A percentile compares a stretch with the other conserved stretches of the same genome.
Evolutionary conservation across 2,113 vertebrate genomes (phyloP).

Genomic region (Cyprichromis sp.): DNA sequence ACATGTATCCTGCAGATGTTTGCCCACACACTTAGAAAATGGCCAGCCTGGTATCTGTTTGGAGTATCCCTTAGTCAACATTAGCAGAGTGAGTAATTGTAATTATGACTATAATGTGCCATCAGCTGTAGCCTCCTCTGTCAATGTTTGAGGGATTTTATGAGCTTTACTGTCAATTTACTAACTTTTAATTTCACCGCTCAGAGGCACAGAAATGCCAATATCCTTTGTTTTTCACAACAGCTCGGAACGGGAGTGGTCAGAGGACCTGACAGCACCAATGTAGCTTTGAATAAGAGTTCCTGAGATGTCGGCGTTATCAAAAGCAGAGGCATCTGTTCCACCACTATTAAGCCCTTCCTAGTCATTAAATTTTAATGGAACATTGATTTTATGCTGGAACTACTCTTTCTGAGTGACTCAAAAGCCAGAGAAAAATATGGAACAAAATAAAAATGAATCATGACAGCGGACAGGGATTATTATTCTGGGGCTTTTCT

Average conservation of each 20-base stretch:
- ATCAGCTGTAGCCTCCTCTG: constrained; percentile 37
- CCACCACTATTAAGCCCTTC: constrained; percentile 71
- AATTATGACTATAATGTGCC: constrained; percentile 6
- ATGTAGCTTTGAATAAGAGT: constrained; percentile 41
- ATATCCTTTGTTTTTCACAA: constrained; percentile 1
- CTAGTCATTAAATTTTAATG: constrained; percentile 78
- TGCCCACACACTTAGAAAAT: neutral
- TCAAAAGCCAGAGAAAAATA: constrained; percentile 62
- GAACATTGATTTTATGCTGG: constrained; percentile 78
- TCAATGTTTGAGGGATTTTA: constrained; percentile 42
- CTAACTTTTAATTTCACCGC: constrained; percentile 33
- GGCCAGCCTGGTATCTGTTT: constrained; percentile 7
- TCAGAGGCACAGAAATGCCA: neutral
- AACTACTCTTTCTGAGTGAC: constrained; percentile 66
- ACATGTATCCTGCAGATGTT: neutral
- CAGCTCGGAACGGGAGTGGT: neutral
- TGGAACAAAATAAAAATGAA: constrained; percentile 72
- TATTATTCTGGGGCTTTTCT: constrained; percentile 68
- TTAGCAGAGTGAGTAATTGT: constrained; percentile 32
- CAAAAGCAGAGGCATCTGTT: constrained; percentile 71
- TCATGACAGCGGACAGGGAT: constrained; percentile 64
- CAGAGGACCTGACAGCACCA: constrained; percentile 33
- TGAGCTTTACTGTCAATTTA: constrained; percentile 31
- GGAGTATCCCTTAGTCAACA: constrained; percentile 16
- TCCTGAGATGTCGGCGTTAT: constrained; percentile 49